Base-by-base conservation (phyloP, 1,140 invertebrate genomes). In the Brachionus koreanus region DNA sequence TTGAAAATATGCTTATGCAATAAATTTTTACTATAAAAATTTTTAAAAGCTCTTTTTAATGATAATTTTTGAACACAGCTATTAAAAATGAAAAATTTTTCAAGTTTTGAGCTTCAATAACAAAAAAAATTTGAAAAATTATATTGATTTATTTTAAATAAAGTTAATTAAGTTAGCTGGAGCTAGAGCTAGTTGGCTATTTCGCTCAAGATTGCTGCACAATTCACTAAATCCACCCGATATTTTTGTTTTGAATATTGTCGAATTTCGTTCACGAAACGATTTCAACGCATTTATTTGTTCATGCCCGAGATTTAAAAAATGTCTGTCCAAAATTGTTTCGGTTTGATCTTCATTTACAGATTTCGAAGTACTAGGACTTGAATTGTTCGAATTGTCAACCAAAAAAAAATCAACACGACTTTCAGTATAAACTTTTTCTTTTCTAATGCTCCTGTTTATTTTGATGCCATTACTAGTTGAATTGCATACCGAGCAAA, bases 161-260 rank as follows among this genome's bases (percentile, higher is more conserved):
- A 74, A 74, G 3, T 74, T 74, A 1, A 74, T 46, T 25, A 74
- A 74, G 43, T 74, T 74, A 43, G 69, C 39, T 0, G 69, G 69
- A 10, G 69, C 39, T 43, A 74, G 29, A 46, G 19, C 13, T 3
- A 74, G 25, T 46, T 74, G 39, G 37, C 69, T 74, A n/a, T 74
- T 43, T 46, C 25, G 16, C 19, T 74, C 69, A 9, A 74, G n/a
- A 46, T 13, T 43, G 2, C 42, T 74, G 43, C 33, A 25, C 29
- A n/a, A 6, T 1, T 46, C 39, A 25, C 25, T 25, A 35, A 12
- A 1, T 13, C 42, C 25, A 29, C 43, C n/a, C 25, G 23, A 9
- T 25, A 23, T 49, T 25, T 3, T 43, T 6, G 37, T 19, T 69
- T 46, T 74, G 46, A 74, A 74, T 12, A 49, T 19, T 5, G 69